These are phyloP conservation scores for Zaprionus obscuricornis DNA, from an alignment of 2,888 invertebrate species.

Conservation along the genomic window DNA sequence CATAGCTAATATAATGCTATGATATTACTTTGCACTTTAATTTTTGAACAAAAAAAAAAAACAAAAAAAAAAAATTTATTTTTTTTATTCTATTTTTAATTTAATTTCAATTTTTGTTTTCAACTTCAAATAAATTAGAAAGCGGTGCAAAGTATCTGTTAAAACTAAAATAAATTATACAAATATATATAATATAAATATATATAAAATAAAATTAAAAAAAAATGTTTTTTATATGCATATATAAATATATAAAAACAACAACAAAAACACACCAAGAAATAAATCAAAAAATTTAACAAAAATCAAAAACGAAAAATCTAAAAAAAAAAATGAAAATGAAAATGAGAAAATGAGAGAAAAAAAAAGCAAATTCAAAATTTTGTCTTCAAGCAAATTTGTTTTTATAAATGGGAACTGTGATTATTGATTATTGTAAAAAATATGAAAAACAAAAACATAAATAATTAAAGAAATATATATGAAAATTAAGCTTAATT, in stretches of 20 bases:
- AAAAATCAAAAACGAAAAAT: constrained; percentile 48
- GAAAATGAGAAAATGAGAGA: constrained; percentile 37
- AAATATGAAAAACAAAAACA: constrained; percentile 41
- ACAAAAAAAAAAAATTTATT: no score
- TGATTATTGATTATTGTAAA: constrained; percentile 74
- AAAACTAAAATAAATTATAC: no score
- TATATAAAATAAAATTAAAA: constrained; percentile 14
- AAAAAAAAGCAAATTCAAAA: constrained; percentile 58
- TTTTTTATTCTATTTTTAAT: no score
- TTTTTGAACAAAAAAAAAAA: no score
- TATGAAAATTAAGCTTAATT: constrained; percentile 28
- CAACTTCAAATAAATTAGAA: constrained; percentile 4
- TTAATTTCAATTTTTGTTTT: constrained; percentile 25
- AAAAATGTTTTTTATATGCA: constrained; percentile 29
- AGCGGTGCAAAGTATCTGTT: constrained; percentile 30
- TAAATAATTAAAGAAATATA: constrained; percentile 17
- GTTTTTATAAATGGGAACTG: constrained; percentile 73
- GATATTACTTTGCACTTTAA: no score
- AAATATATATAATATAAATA: no score
- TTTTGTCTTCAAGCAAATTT: constrained; percentile 52
- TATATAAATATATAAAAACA: constrained; percentile 23
- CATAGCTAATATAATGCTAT: no score
- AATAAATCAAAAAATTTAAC: constrained; percentile 34
- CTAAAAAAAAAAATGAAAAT: constrained; percentile 19
- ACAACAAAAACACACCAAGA: constrained; percentile 18